Percentiles rank a stretch among this genome's conserved stretches.
Conservation (phyloP, 2,113 vertebrate genomes). For the Morone saxatilis region DNA sequence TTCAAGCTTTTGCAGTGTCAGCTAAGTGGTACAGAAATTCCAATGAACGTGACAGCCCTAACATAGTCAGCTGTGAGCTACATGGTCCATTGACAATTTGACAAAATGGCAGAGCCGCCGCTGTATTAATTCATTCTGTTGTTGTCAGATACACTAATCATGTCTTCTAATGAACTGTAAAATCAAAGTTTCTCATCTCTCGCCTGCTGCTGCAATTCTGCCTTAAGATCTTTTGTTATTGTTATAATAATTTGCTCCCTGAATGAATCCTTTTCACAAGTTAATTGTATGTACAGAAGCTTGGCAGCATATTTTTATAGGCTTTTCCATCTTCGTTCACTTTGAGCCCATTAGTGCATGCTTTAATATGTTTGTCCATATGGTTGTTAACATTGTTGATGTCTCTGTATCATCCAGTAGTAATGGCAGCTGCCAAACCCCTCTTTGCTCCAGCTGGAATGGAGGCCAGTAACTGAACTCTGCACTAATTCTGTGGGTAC, state of each 20-base stretch:
- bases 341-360: neutral
- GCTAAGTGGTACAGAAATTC: neutral
- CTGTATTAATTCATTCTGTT: neutral
- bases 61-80: neutral
- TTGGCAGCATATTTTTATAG: neutral
- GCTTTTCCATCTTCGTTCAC: neutral
- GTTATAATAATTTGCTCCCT: neutral
- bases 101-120: neutral
- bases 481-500: conserved; percentile 14
- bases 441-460: conserved; percentile 25
- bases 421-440: neutral
- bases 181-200: too few species aligned
- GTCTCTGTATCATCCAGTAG: neutral
- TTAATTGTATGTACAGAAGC: neutral
- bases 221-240: neutral
- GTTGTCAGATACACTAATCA: neutral
- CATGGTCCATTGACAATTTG: neutral
- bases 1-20: neutral
- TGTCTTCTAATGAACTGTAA: too few species aligned
- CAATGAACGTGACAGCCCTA: neutral
- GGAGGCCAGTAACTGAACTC: conserved; percentile 37
- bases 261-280: neutral
- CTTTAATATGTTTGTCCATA: neutral
- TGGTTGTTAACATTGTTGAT: conserved; percentile 24
- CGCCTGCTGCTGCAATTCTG: neutral